These are phyloP conservation scores for Siderastrea radians DNA, from an alignment of 92 coral and sea anemone genomes.

Conservation along the genomic window DNA sequence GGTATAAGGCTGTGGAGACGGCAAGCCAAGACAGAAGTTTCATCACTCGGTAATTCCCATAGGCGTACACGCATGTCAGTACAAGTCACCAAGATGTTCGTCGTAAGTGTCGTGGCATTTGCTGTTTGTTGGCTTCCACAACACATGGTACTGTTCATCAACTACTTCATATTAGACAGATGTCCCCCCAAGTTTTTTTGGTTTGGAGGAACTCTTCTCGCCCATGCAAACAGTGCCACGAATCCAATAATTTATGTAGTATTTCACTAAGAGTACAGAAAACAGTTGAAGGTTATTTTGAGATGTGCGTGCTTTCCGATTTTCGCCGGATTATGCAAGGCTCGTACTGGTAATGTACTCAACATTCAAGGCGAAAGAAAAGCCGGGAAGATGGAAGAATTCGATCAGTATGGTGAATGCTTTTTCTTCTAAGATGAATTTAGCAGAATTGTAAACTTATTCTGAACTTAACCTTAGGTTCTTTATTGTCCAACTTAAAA, in stretches of 20 bases:
- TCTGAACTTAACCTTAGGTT: no score
- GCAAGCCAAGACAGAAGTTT: constrained; percentile 12
- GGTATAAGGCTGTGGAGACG: constrained; percentile 64
- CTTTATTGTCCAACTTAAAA: no score
- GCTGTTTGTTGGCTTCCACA: constrained; percentile 48
- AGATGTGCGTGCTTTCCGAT: neutral
- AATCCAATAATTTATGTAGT: constrained; percentile 38
- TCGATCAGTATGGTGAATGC: no score
- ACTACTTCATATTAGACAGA: constrained; percentile 25
- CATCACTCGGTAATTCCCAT: constrained; percentile 23
- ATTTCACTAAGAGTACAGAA: constrained; percentile 34
- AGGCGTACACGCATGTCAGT: constrained; percentile 29
- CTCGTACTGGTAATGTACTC: no score
- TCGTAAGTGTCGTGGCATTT: constrained; percentile 31
- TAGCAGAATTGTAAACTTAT: no score
- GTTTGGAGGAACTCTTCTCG: constrained; percentile 41
- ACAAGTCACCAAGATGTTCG: constrained; percentile 40
- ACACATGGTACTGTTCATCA: constrained; percentile 32
- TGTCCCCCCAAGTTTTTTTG: constrained; percentile 46
- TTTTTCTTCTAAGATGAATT: no score
- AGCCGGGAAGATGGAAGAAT: no score
- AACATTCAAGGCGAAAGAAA: no score
- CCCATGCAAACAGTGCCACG: constrained; percentile 35
- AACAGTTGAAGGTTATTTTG: constrained; percentile 10
- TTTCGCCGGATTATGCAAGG: neutral